Base-by-base conservation (phyloP, 2,888 invertebrate genomes). In the Tanaodytes sp. region DNA sequence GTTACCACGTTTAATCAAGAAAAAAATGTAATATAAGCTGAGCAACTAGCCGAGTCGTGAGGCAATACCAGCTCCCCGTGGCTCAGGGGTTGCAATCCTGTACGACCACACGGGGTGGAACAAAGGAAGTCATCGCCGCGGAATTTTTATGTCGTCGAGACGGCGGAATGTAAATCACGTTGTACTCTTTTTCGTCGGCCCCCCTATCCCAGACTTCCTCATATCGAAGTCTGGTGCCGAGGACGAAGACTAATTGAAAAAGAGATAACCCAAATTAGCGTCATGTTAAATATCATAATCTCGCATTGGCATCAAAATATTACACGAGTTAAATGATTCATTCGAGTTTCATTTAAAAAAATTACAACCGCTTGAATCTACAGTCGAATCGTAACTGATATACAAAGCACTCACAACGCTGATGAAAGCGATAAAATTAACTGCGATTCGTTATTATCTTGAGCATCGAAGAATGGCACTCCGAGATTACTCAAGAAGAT, bases 41-140 rank as follows among this genome's bases (percentile, higher is more conserved):
- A 73, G 78, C 80, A 79, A 79, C 79, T 80, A 78, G 76, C 75
- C 67, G 73, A 82, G 86, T 86, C 86, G 86, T 86, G 86, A 86
- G 86, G 87, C 86, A 75, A 75, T 86, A 86, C 86, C 86, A 11
- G 87, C 88, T 87, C 88, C 88, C 88, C 87, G 81, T 84, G 83
- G 87, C 85, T 80, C 87, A 88, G 88, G 88, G 88, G 87, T 86
- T 87, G 87, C 83, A 85, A 84, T 71, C 63, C 84, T 58, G 15
- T 6, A 62, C 75, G 75, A 73, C 77, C 71, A 64, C 69, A 72
- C 78, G 78, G 82, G 80, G 77, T 76, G 78, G 79, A 83, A 84
- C 82, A 83, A 83, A 84, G 80, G 79, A 82, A 84, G 82, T 83
- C 83, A 82, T 82, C 79, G 80, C 77, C 75, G 76, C 76, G 81